Base-by-base conservation (phyloP, 2,113 vertebrate species). In the Hemiprocne comata region DNA sequence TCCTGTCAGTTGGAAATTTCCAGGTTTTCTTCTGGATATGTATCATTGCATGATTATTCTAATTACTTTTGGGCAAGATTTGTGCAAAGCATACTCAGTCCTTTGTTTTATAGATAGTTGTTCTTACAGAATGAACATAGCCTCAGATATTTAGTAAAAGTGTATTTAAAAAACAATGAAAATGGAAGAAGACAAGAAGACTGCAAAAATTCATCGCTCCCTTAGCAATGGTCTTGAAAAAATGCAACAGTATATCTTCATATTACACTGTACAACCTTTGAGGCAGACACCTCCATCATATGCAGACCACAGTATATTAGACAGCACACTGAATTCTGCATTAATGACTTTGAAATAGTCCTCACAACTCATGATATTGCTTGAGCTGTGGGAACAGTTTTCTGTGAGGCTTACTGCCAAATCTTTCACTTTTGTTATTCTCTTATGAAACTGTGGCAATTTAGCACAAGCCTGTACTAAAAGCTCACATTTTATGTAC, bases 401-500 rank as follows among this genome's bases (percentile, higher is more conserved):
- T 94, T 96, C 90, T 83, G 55, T 42, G 67, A 94, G 90, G 90
- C 95, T 96, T 95, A 92, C 78, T 86, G 94, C 92, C 94, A 95
- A 96, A 94, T 96, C 93, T 94, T 97, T 94, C 83, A 25, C 75
- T 95, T 95, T 89, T 88, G 91, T 95, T 96, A 78, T 89, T 94
- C 76, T 85, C 78, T 81, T 92, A 91, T 75, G 90, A 95, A 96
- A 84, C 88, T 75, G 23, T 87, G 64, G 75, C 93, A 92, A 87
- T 95, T 96, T 93, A 95, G 86, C 78, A 91, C 61, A 83, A 92
- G 77, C 60, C 86, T 85, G 57, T 85, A 73, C 86, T 96, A 88
- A 97, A 96, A 95, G 94, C 93, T 96, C 92, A 78, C 90, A 92
- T 97, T 96, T 95, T 93, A 96, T 95, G 42, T 94, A 95, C 96